phyloP scores from a whole-genome alignment of 2,113 vertebrate genomes.

The Picathartes gymnocephalus region DNA sequence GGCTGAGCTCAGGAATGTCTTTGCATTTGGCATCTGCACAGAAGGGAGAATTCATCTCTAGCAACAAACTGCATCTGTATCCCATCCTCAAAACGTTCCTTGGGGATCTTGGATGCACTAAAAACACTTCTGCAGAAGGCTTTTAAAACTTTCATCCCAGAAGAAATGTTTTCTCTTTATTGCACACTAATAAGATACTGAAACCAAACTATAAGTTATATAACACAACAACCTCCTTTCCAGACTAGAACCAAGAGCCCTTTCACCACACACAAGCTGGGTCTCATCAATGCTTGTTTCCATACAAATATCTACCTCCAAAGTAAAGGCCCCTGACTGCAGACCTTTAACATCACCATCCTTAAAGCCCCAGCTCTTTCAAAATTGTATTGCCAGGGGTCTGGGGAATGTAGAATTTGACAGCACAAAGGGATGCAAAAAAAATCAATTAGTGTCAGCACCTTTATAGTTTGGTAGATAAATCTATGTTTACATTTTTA shows the following conservation, averaged over 20 bases:
- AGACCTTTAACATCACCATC: not conserved
- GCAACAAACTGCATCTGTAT: not conserved
- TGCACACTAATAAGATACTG: not conserved
- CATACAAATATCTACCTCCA: not conserved
- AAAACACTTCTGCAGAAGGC: not conserved
- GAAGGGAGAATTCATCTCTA: not conserved
- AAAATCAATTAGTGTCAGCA: not conserved
- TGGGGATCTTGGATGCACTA: not conserved
- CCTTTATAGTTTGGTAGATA: not conserved
- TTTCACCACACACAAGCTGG: not conserved
- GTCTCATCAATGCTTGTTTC: not conserved
- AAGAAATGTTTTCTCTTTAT: not conserved
- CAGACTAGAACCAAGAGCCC: not conserved
- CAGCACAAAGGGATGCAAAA: not conserved
- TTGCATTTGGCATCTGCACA: not conserved
- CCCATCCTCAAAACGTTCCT: not conserved
- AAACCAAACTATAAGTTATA: not conserved
- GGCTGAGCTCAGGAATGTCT: not conserved
- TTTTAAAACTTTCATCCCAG: not conserved
- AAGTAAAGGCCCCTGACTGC: not conserved
- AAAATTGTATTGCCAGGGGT: not conserved
- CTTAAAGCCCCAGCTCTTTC: not conserved
- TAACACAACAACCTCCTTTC: not conserved
- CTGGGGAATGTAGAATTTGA: not conserved
- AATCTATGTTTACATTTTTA: not conserved